phyloP scores from a whole-genome alignment of 1,140 invertebrate genomes.

The Venturia canescens region DNA sequence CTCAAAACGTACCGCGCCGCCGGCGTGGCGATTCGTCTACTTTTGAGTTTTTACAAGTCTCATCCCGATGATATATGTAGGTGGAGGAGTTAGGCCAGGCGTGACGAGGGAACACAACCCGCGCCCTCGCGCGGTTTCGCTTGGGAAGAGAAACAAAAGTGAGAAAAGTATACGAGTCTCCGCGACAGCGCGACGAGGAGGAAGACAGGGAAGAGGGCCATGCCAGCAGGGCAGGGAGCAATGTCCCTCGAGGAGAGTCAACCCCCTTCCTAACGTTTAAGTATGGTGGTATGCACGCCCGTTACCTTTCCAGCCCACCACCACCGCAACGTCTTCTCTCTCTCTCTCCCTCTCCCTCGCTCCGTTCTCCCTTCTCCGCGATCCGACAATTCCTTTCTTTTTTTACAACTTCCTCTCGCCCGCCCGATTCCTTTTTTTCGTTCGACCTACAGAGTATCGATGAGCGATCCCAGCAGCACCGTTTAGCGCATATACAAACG shows the following conservation, averaged over 20 bases:
- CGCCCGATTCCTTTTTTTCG: too few species aligned
- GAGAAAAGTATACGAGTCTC: constrained; percentile 43
- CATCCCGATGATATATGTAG: too few species aligned
- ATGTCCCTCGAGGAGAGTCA: constrained; percentile 71
- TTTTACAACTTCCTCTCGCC: constrained; percentile 57
- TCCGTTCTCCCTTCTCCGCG: constrained; percentile 6
- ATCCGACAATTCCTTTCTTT: constrained; percentile 49
- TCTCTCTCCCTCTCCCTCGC: constrained; percentile 16
- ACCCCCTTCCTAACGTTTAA: constrained; percentile 70
- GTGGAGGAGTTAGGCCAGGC: too few species aligned
- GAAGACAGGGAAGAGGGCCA: constrained; percentile 54
- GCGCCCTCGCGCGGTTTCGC: constrained; percentile 28
- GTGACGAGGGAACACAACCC: too few species aligned
- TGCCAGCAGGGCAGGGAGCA: constrained; percentile 69
- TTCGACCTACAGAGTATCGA: too few species aligned
- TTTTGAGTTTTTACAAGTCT: too few species aligned
- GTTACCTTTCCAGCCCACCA: constrained; percentile 62
- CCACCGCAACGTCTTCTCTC: constrained; percentile 58
- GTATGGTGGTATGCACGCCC: constrained; percentile 73
- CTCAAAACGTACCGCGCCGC: too few species aligned
- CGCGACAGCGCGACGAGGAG: constrained; percentile 38
- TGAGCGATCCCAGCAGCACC: too few species aligned
- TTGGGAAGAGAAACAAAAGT: constrained; percentile 14
- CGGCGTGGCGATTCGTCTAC: too few species aligned
- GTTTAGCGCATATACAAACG: too few species aligned